A percentile compares a stretch with the other conserved stretches of the same genome.
These are phyloP conservation scores for Euwallacea fornicatus DNA, from an alignment of 1,140 invertebrate species.

Conservation along the genomic window DNA sequence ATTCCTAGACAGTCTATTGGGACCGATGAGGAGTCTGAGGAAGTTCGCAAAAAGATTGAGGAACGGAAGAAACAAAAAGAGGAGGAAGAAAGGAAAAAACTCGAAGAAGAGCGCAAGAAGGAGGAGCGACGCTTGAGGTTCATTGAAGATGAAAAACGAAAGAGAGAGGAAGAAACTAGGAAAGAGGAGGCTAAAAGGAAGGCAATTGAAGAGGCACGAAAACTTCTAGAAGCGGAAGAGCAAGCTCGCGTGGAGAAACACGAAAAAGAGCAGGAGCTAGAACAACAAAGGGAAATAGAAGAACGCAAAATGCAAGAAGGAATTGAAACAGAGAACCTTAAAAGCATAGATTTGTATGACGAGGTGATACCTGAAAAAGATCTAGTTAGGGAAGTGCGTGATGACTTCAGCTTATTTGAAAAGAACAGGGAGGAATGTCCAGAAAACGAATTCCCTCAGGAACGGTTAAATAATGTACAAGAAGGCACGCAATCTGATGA, in stretches of 20 bases:
- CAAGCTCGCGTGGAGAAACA: constrained; percentile 3
- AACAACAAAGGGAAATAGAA: constrained; percentile 18
- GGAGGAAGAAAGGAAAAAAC: constrained; percentile 17
- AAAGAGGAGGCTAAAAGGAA: constrained; percentile 56
- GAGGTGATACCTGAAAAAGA: constrained; percentile 48
- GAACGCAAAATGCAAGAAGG: neutral
- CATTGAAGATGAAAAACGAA: constrained; percentile 56
- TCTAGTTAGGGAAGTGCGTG: constrained; percentile 46
- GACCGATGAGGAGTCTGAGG: constrained; percentile 48
- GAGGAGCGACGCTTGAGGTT: constrained; percentile 44
- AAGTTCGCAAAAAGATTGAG: constrained; percentile 23
- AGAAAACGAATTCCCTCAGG: constrained; percentile 15
- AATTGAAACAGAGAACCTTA: constrained; percentile 49
- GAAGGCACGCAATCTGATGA: constrained; percentile 40
- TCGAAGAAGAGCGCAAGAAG: constrained; percentile 48
- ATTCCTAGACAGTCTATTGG: constrained; percentile 54
- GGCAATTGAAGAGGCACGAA: constrained; percentile 51
- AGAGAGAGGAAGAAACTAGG: constrained; percentile 55
- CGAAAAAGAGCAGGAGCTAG: constrained; percentile 9
- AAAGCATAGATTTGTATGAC: constrained; percentile 48
- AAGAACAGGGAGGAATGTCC: neutral
- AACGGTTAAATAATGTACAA: constrained; percentile 25
- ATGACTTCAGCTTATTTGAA: constrained; percentile 46
- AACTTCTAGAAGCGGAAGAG: constrained; percentile 30
- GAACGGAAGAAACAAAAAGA: constrained; percentile 31